Percentiles rank a stretch among this genome's conserved stretches.
Conservation (phyloP, 2,888 invertebrate species). For the Rhingia rostrata region DNA sequence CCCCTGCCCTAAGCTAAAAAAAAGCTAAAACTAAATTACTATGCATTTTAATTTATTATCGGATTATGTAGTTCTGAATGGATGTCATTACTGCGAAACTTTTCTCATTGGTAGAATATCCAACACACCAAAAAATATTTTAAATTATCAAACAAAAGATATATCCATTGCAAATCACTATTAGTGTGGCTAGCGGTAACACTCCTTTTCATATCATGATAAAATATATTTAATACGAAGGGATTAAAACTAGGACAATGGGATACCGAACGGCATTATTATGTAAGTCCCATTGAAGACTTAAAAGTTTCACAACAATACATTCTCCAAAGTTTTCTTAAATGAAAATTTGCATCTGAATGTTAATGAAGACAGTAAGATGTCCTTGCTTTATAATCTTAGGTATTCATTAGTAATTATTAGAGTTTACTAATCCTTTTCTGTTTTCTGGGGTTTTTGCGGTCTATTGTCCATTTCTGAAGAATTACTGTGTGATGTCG, state of each 20-base stretch:
- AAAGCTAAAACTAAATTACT: no score
- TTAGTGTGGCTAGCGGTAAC: background rate
- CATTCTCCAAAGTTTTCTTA: constrained; percentile 15
- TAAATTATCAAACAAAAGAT: constrained; percentile 1
- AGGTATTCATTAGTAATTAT: constrained; percentile 70
- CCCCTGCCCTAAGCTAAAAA: no score
- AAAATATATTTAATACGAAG: background rate
- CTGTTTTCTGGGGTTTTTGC: constrained; percentile 6
- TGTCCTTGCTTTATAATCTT: constrained; percentile 41
- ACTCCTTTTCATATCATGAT: background rate
- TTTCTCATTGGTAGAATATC: no score
- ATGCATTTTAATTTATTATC: no score
- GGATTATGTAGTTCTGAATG: no score
- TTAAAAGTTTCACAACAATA: constrained; percentile 34
- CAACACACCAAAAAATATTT: background rate
- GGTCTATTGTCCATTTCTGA: constrained; percentile 29
- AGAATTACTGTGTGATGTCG: constrained; percentile 17
- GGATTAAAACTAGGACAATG: constrained; percentile 47
- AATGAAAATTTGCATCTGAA: constrained; percentile 64
- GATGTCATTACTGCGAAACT: no score
- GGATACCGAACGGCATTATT: constrained; percentile 25
- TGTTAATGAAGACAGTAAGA: constrained; percentile 54
- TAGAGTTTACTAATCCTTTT: constrained; percentile 56
- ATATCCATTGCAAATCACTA: background rate
- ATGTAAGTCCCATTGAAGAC: constrained; percentile 23